phyloP scores from a whole-genome alignment of 1,140 invertebrate genomes.

The Panulirus ornatus region DNA sequence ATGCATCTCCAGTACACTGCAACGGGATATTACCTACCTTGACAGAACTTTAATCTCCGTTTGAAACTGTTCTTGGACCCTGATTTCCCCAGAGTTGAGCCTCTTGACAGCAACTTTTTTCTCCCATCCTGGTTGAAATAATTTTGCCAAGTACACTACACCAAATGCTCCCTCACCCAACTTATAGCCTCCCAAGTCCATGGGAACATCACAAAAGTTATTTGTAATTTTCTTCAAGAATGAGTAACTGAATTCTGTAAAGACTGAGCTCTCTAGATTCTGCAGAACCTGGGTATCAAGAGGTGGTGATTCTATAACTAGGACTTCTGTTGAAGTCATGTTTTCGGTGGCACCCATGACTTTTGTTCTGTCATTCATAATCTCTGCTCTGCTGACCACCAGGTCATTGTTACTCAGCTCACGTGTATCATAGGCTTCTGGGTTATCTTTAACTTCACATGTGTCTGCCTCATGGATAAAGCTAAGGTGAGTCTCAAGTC shows the following conservation, averaged over 20 bases:
- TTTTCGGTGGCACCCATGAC: neutral
- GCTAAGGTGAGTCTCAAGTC: neutral
- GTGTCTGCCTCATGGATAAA: conserved; percentile 11
- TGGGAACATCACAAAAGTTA: conserved; percentile 76
- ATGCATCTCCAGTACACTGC: too few species aligned
- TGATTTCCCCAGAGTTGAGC: conserved; percentile 78
- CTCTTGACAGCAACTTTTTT: conserved; percentile 83
- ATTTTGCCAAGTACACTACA: conserved; percentile 83
- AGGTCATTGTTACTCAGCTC: neutral
- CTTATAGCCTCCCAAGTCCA: conserved; percentile 76
- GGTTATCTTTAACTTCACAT: conserved; percentile 2
- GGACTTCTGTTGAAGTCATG: neutral
- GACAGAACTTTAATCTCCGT: conserved; percentile 82
- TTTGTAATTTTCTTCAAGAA: conserved; percentile 78
- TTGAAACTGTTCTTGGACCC: conserved; percentile 82
- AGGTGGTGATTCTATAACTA: neutral
- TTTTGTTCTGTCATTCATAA: neutral
- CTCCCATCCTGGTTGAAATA: conserved; percentile 76
- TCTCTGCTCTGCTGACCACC: neutral
- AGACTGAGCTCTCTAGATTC: conserved; percentile 76
- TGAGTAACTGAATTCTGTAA: conserved; percentile 78
- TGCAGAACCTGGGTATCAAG: conserved; percentile 25
- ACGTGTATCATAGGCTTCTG: neutral
- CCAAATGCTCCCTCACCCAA: conserved; percentile 86
- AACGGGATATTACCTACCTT: conserved; percentile 75